Percentiles rank a stretch among this genome's conserved stretches.
Conservation (phyloP, 2,888 invertebrate species). For the Eilema depressum region DNA sequence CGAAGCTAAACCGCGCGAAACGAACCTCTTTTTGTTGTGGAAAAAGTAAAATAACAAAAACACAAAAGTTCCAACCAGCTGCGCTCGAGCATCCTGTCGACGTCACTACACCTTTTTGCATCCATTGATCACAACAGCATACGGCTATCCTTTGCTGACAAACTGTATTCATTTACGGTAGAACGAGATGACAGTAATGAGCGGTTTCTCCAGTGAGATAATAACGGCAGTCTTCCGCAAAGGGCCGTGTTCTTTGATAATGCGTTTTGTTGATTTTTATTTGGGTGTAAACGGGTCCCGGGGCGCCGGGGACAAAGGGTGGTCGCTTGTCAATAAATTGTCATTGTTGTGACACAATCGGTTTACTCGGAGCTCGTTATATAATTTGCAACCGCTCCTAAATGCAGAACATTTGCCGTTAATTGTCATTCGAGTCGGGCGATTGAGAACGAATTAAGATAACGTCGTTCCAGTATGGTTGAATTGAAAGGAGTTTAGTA, state of each 20-base stretch:
- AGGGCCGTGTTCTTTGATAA: conserved; percentile 74
- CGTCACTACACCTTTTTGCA: conserved; percentile 79
- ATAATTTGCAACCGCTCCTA: conserved; percentile 58
- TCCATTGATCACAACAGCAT: conserved; percentile 74
- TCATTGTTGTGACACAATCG: conserved; percentile 74
- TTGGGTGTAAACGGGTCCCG: conserved; percentile 63
- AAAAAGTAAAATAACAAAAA: conserved; percentile 73
- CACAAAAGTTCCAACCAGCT: conserved; percentile 83
- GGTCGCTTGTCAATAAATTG: conserved; percentile 72
- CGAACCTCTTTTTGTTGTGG: conserved; percentile 77
- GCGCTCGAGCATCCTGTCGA: conserved; percentile 84
- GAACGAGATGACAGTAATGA: conserved; percentile 67
- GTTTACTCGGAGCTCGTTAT: conserved; percentile 54
- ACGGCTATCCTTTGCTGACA: conserved; percentile 66
- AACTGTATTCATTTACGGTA: conserved; percentile 35
- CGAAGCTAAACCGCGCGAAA: conserved; percentile 80
- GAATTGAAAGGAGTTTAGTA: conserved; percentile 21
- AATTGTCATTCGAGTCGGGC: conserved; percentile 36
- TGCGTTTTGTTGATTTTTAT: conserved; percentile 74
- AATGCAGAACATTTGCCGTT: conserved; percentile 50
- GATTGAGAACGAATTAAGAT: conserved; percentile 39
- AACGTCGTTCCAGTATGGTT: conserved; percentile 28
- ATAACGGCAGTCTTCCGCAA: conserved; percentile 81
- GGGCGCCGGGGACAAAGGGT: conserved; percentile 60
- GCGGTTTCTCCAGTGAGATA: conserved; percentile 64